These are phyloP conservation scores for Synanthedon andrenaeformis DNA, from an alignment of 2,888 invertebrate genomes.

Conservation along the genomic window DNA sequence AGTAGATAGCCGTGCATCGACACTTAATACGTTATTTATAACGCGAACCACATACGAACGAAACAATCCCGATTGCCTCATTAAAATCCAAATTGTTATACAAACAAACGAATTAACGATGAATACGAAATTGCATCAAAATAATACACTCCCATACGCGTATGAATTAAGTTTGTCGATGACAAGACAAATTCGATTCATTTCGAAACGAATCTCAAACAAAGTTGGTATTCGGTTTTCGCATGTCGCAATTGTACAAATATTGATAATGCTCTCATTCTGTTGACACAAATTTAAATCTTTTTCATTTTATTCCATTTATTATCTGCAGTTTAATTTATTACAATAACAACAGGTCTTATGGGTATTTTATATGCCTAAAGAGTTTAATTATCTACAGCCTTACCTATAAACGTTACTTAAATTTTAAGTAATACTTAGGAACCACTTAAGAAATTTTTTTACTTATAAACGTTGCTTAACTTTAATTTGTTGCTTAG, in stretches of 20 bases:
- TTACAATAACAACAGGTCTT: too few relatives aligned
- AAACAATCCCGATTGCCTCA: conserved; percentile 17
- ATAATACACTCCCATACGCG: conserved; percentile 7
- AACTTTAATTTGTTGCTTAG: too few relatives aligned
- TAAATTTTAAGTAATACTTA: too few relatives aligned
- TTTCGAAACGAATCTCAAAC: conserved; percentile 3
- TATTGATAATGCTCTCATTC: conserved; percentile 26
- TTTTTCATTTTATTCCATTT: neutral
- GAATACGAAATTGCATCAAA: conserved; percentile 8
- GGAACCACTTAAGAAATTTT: too few relatives aligned
- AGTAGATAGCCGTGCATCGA: neutral
- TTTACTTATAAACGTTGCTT: too few relatives aligned
- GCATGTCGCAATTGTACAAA: conserved; percentile 14
- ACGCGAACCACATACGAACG: conserved; percentile 15
- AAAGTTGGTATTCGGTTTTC: conserved; percentile 4
- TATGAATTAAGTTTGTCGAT: conserved; percentile 5
- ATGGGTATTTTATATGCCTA: too few relatives aligned
- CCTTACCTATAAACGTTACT: too few relatives aligned
- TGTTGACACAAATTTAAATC: conserved; percentile 14
- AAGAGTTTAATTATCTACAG: too few relatives aligned
- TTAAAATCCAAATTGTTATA: neutral
- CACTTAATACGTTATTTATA: too few relatives aligned
- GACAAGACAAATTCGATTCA: conserved; percentile 8
- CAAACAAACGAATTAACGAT: conserved; percentile 1
- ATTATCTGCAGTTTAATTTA: too few relatives aligned